These are phyloP conservation scores for Pristionchus mayeri DNA, from an alignment of 2,888 invertebrate genomes.

Conservation along the genomic window DNA sequence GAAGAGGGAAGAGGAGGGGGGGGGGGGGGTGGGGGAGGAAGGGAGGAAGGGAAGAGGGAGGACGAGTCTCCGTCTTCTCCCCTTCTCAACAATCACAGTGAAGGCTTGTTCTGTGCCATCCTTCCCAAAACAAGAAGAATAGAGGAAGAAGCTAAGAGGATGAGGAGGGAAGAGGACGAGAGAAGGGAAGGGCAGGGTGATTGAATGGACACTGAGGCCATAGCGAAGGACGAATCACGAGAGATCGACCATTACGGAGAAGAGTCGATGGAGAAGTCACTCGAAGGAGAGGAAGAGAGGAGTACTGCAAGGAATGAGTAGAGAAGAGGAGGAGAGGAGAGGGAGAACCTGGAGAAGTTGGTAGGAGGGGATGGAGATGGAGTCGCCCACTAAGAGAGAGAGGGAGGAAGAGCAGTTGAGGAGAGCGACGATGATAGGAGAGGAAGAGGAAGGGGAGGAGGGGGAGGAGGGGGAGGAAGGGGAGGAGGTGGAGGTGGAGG, in stretches of 20 bases:
- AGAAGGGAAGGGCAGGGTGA: not conserved
- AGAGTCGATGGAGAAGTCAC: not conserved
- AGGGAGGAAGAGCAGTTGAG: constrained; percentile 38
- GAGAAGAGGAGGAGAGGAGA: not conserved
- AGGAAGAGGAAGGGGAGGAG: not conserved
- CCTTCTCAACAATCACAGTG: constrained; percentile 12
- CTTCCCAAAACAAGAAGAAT: not conserved
- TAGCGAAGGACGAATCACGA: not conserved
- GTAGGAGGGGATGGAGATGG: not conserved
- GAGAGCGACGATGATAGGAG: not conserved
- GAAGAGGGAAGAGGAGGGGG: not conserved
- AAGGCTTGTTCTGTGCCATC: not conserved
- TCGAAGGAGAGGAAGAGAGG: not conserved
- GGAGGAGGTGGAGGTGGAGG: not conserved
- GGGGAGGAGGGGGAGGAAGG: not conserved
- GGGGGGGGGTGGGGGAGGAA: not conserved
- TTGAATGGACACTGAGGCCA: constrained; percentile 28
- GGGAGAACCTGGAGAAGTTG: constrained; percentile 10
- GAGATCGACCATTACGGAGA: constrained; percentile 22
- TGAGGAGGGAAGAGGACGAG: not conserved
- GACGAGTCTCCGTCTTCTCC: too few species aligned
- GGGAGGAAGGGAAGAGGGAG: not conserved
- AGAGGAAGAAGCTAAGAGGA: not conserved
- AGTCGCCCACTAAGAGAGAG: constrained; percentile 29
- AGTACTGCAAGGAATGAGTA: not conserved